These are phyloP conservation scores for Montipora sp. DNA, from an alignment of 64 coral and sea anemone species.

Conservation along the genomic window DNA sequence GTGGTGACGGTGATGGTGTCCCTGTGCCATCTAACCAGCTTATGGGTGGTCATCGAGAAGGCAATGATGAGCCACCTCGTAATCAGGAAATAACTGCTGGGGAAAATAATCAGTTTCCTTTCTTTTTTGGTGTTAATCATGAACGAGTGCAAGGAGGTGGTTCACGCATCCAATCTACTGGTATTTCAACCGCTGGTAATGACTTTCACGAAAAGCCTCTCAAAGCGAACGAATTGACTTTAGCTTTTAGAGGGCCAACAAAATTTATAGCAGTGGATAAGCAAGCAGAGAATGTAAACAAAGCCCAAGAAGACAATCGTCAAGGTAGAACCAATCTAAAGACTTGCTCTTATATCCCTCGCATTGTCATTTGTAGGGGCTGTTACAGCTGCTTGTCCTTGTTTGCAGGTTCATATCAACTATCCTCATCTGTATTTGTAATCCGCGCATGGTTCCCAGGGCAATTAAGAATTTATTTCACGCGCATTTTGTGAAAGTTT, in stretches of 20 bases:
- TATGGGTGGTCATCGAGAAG: not conserved
- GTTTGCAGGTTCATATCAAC: no score
- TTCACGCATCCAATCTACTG: not conserved
- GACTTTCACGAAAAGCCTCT: not conserved
- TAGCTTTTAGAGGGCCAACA: not conserved
- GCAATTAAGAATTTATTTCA: no score
- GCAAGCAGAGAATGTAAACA: not conserved
- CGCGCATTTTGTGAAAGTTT: no score
- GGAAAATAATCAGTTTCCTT: not conserved
- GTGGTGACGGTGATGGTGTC: not conserved
- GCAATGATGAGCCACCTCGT: not conserved
- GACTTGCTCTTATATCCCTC: not conserved
- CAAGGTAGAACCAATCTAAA: not conserved
- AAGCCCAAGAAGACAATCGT: not conserved
- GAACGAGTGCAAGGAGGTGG: not conserved
- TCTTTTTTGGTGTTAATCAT: not conserved
- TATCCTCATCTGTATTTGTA: no score
- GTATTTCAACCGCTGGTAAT: not conserved
- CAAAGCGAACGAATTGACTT: not conserved
- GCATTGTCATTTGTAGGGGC: no score
- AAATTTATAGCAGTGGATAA: slow-evolving; percentile 37
- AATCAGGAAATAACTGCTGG: not conserved
- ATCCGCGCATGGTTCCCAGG: no score
- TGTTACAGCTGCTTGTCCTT: no score
- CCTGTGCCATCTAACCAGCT: not conserved